Evolutionary conservation across 2,113 vertebrate species (phyloP).

Genomic region (Saguinus midas): DNA sequence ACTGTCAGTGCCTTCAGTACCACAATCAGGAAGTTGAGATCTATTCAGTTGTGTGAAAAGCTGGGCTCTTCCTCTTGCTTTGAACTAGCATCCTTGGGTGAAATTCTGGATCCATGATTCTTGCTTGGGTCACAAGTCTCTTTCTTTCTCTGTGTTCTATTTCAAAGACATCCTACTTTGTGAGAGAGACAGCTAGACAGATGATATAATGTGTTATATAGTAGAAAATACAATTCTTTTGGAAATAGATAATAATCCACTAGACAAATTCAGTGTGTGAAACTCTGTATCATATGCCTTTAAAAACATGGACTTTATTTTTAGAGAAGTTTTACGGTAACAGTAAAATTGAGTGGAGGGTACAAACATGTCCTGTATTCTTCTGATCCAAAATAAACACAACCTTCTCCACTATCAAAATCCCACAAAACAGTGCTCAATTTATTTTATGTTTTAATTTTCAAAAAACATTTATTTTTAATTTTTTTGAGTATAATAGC

Average conservation of each 20-base stretch:
- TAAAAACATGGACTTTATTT: background rate
- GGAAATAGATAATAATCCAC: background rate
- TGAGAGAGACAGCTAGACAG: background rate
- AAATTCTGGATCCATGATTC: slow-evolving; percentile 3
- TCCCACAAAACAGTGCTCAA: background rate
- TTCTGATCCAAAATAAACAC: background rate
- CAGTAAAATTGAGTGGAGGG: background rate
- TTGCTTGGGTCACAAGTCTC: background rate
- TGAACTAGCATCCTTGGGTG: background rate
- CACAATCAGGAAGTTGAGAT: background rate
- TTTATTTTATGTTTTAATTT: too few species aligned
- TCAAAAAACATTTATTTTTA: too few species aligned
- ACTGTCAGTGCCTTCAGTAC: background rate
- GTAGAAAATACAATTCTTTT: background rate
- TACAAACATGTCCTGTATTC: background rate
- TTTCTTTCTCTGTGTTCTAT: background rate
- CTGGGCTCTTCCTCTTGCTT: background rate
- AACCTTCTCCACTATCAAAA: background rate
- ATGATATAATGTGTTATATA: background rate
- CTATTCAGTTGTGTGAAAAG: background rate
- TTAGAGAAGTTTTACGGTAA: background rate
- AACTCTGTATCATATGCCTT: background rate
- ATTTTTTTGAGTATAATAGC: too few species aligned
- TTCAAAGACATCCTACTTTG: background rate
- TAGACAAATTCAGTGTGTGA: background rate